Percentiles rank a stretch among this genome's conserved stretches.
Evolutionary conservation across 2,797 vertebrate genomes (phyloP).

Genomic region (Enteromius paludinosus): DNA sequence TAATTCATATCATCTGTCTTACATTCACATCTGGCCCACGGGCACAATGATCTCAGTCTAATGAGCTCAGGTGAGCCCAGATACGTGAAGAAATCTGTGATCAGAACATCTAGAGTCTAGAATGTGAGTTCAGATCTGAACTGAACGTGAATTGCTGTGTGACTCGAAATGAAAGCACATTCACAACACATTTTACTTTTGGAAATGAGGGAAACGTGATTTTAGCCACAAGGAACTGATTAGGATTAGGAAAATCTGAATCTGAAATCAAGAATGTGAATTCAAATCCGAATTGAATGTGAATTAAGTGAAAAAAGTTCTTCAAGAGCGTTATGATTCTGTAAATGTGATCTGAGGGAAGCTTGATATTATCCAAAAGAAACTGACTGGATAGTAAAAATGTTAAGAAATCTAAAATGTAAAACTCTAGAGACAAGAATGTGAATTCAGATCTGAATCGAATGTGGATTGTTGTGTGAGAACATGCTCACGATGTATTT

Average conservation of each 20-base stretch:
- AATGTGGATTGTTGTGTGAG: not conserved
- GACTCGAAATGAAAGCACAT: not conserved
- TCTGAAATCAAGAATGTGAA: not conserved
- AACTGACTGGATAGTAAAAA: not conserved
- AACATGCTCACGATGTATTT: not conserved
- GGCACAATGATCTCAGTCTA: conserved; percentile 74
- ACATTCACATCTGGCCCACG: conserved; percentile 35
- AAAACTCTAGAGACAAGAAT: not conserved
- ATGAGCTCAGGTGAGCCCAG: conserved; percentile 63
- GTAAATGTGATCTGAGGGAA: too few species aligned
- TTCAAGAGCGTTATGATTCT: not conserved
- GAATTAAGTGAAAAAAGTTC: not conserved
- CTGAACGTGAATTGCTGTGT: not conserved
- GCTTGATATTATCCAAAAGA: not conserved
- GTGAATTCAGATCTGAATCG: not conserved
- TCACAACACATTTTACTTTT: not conserved
- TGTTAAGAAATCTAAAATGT: too few species aligned
- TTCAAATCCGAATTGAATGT: not conserved
- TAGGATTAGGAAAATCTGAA: not conserved
- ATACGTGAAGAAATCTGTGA: not conserved
- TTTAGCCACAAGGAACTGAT: not conserved
- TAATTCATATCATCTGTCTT: conserved; percentile 28
- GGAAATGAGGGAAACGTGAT: not conserved
- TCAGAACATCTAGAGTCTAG: not conserved
- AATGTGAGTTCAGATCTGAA: not conserved